Conservation (phyloP, 92 coral and sea anemone species). For the Isaurus tuberculatus region DNA sequence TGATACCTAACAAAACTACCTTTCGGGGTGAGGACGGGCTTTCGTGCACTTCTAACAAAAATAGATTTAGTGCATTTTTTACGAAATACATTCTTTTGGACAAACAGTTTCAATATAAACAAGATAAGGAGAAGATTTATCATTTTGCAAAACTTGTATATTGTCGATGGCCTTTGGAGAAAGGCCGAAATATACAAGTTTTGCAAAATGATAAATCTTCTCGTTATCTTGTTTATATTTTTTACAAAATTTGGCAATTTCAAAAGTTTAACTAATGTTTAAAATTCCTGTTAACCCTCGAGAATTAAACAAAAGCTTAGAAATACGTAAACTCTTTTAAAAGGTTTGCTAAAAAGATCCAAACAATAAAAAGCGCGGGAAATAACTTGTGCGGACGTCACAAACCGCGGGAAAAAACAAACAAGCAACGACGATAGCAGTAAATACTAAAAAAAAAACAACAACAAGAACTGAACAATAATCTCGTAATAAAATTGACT, state of each 20-base stretch:
- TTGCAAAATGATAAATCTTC: too few species aligned
- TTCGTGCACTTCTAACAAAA: neutral
- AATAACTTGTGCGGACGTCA: constrained; percentile 29
- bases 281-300: neutral
- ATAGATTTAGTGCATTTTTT: too few species aligned
- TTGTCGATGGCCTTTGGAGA: too few species aligned
- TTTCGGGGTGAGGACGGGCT: constrained; percentile 24
- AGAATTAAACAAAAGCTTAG: neutral
- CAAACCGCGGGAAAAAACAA: constrained; percentile 46
- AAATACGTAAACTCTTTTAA: neutral
- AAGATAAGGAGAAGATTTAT: too few species aligned
- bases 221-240: too few species aligned
- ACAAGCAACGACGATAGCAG: neutral
- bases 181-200: too few species aligned
- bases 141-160: too few species aligned
- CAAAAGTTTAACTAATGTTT: neutral
- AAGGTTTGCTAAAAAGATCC: neutral
- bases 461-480: neutral
- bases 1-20: neutral
- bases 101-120: too few species aligned
- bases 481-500: neutral
- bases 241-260: neutral
- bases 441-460: neutral
- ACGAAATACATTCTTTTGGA: too few species aligned
- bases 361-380: constrained; percentile 36